Percentiles rank a stretch among this genome's conserved stretches.
Evolutionary conservation across 2,888 invertebrate genomes (phyloP).

Genomic region (Horisme vitalbata): DNA sequence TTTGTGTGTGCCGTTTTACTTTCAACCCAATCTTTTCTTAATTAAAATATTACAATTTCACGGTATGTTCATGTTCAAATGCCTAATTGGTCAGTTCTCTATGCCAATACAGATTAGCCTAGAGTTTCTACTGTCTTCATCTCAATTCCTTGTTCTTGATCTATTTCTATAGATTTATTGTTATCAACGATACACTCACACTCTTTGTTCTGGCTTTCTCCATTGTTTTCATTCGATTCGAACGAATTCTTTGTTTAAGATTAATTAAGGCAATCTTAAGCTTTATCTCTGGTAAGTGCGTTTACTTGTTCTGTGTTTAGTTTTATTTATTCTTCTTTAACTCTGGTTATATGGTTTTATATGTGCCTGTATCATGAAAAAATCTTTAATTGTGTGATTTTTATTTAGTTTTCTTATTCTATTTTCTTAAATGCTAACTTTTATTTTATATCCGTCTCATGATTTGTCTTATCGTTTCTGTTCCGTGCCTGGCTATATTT

Average conservation of each 20-base stretch:
- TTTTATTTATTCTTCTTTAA: slow-evolving; percentile 7
- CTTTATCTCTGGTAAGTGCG: slow-evolving; percentile 16
- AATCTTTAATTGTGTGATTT: too few relatives aligned
- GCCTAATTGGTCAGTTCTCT: slow-evolving; percentile 22
- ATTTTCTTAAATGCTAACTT: too few relatives aligned
- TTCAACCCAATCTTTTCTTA: slow-evolving; percentile 7
- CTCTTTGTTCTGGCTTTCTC: slow-evolving; percentile 34
- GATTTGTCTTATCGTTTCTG: background rate
- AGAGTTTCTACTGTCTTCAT: slow-evolving; percentile 8
- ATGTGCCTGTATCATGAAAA: too few relatives aligned
- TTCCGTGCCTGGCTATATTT: too few relatives aligned
- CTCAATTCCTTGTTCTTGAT: slow-evolving; percentile 27
- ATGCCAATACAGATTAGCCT: background rate
- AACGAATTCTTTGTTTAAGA: slow-evolving; percentile 31
- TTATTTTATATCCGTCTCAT: background rate
- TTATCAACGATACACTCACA: slow-evolving; percentile 28
- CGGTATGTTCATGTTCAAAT: slow-evolving; percentile 19
- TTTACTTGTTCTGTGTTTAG: slow-evolving; percentile 13
- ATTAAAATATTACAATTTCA: slow-evolving; percentile 11
- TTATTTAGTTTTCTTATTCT: too few relatives aligned
- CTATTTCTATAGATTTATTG: slow-evolving; percentile 28
- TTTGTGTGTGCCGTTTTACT: background rate
- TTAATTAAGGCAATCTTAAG: slow-evolving; percentile 28
- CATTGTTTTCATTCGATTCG: slow-evolving; percentile 29
- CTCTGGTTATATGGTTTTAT: too few relatives aligned